phyloP scores from a whole-genome alignment of 2,888 invertebrate species.

The Mallateleia sp. region DNA sequence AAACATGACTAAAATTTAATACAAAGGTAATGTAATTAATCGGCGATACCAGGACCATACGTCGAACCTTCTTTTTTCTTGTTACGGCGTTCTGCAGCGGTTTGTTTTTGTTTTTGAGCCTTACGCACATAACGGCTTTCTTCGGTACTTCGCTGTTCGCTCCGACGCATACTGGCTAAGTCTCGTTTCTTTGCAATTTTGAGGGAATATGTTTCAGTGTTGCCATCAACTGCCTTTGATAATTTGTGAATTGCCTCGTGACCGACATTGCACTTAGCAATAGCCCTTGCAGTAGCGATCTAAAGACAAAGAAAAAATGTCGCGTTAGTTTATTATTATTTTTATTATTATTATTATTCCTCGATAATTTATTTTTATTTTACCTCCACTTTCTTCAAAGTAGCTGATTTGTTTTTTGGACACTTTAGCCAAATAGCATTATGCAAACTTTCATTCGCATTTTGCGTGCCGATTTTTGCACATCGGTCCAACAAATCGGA shows the following conservation, averaged over 20 bases:
- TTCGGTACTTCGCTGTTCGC: conserved; percentile 11
- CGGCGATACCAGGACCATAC: conserved; percentile 24
- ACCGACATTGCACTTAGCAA: neutral
- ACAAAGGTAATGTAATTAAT: conserved; percentile 16
- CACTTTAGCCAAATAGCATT: conserved; percentile 9
- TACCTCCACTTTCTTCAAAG: conserved; percentile 17
- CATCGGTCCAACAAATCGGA: neutral
- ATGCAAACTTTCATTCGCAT: conserved; percentile 15
- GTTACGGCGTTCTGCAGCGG: neutral
- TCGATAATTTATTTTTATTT: no score
- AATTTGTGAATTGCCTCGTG: neutral
- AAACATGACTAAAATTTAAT: conserved; percentile 4
- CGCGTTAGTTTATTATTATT: no score
- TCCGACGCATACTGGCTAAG: conserved; percentile 18
- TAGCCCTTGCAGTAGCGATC: neutral
- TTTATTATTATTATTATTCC: no score
- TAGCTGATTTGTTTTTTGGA: conserved; percentile 1
- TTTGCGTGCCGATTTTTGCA: neutral
- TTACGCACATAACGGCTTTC: conserved; percentile 23
- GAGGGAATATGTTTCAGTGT: conserved; percentile 3
- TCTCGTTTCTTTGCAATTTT: conserved; percentile 26
- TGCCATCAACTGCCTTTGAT: neutral
- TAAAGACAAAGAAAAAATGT: neutral
- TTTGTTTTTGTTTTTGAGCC: conserved; percentile 18
- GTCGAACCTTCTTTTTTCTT: conserved; percentile 20